Evolutionary conservation across 2,113 vertebrate genomes (phyloP), one percentile per base, ranked within the genome.

Genomic region (Sander lucioperca): DNA sequence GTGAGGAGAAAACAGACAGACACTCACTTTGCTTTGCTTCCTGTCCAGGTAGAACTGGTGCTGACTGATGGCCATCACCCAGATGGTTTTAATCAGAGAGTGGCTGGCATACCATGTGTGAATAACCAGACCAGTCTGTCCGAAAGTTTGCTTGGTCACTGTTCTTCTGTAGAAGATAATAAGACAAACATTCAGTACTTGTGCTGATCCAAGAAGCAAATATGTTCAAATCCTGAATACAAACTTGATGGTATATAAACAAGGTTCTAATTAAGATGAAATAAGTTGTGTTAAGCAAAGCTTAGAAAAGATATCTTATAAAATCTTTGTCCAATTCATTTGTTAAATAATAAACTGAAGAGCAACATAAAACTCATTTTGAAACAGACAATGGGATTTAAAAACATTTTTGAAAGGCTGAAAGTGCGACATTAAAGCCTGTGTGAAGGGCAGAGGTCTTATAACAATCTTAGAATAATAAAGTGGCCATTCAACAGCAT

Each of bases 11-110:
- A 43, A 45, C 48, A 30, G 61, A 92, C 86, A 98, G 61, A 92
- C 86, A 98, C 98, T 97, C 93, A 99, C 98, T 96, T 99, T 98
- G 94, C 97, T 99, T 93, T 99, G 97, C 82, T 97, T 99, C 87
- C 97, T 96, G 90, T 99, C 98, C 96, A 99, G 94, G 95, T 99
- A 99, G 88, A 99, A 99, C 91, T 99, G 98, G 92, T 99, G 98
- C 82, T 99, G 98, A 95, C 98, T 99, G 91, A 99, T 99, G 86
- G 98, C 98, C 98, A 99, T 99, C 82, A 96, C 97, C 98, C 98
- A 99, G 95, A 99, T 99, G 95, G 97, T 99, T 85, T 99, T 99
- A 95, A 99, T 99, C 93, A 99, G 95, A 84, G 97, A 97, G 62
- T 98, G 96, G 95, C 96, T 98, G 79, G 98, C 98, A 97, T 99